Conservation (phyloP, 2,113 vertebrate species). For the Asarcornis scutulata region DNA sequence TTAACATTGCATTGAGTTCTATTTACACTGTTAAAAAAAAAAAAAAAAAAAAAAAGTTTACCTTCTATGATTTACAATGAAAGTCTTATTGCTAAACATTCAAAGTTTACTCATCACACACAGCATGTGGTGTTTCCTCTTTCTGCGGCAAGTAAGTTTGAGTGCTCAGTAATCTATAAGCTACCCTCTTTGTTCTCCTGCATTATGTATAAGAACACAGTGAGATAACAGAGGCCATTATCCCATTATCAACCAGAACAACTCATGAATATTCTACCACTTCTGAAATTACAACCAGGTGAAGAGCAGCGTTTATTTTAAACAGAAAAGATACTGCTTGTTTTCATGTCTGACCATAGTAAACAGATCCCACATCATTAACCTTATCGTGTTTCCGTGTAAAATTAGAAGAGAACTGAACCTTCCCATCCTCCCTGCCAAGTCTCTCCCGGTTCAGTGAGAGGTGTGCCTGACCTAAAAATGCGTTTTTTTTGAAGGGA, state of each 20-base stretch:
- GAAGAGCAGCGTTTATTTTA: background rate
- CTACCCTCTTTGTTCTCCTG: background rate
- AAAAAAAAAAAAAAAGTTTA: background rate
- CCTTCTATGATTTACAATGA: background rate
- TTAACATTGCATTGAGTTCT: background rate
- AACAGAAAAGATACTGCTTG: background rate
- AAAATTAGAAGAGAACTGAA: background rate
- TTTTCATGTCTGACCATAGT: background rate
- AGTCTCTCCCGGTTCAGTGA: background rate
- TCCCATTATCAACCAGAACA: background rate
- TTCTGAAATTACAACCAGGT: background rate
- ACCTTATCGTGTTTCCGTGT: background rate
- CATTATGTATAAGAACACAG: background rate
- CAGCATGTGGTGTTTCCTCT: background rate
- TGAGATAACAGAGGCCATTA: background rate
- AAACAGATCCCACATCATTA: background rate
- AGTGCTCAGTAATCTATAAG: background rate
- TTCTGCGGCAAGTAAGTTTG: background rate
- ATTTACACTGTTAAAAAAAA: background rate
- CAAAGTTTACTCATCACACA: background rate
- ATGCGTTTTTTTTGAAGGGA: background rate
- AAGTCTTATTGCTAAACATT: background rate
- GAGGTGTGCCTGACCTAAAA: constrained; percentile 18
- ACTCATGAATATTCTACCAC: background rate
- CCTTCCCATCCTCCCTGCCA: background rate